phyloP scores from a whole-genome alignment of 1,140 invertebrate genomes.

The Notospermus geniculatus region DNA sequence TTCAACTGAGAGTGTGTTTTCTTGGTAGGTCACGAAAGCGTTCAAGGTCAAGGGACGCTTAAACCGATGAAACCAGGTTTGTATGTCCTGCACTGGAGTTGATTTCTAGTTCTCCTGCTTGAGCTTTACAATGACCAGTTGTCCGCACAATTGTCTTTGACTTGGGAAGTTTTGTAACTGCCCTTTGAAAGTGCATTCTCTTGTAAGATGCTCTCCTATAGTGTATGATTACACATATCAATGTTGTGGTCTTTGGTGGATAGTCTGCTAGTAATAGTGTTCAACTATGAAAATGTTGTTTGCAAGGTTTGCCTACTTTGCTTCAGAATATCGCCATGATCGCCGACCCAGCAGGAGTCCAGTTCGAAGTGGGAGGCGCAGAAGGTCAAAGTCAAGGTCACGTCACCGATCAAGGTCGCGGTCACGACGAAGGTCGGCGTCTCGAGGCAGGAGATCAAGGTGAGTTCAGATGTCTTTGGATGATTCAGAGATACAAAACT shows the following conservation, averaged over 20 bases:
- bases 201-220: too few relatives aligned
- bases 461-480: conserved; percentile 11
- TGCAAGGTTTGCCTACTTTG: conserved; percentile 10
- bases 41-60: conserved; percentile 31
- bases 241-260: too few relatives aligned
- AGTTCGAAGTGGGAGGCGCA: conserved; percentile 22
- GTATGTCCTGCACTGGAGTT: conserved; percentile 3
- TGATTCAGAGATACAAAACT: neutral
- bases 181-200: too few relatives aligned
- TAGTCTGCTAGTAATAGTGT: too few relatives aligned
- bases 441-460: conserved; percentile 7
- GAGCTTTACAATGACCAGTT: too few relatives aligned
- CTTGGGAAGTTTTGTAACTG: too few relatives aligned
- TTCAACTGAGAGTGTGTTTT: neutral
- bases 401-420: conserved; percentile 17
- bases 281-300: conserved; percentile 10
- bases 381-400: conserved; percentile 19
- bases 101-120: too few relatives aligned
- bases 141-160: too few relatives aligned
- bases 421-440: neutral
- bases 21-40: conserved; percentile 19
- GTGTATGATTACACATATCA: too few relatives aligned
- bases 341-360: neutral
- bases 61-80: conserved; percentile 10
- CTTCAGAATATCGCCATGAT: conserved; percentile 6